A percentile compares a stretch with the other conserved stretches of the same genome.
Conservation (phyloP, 2,888 invertebrate genomes). For the Brachyptera risi region DNA sequence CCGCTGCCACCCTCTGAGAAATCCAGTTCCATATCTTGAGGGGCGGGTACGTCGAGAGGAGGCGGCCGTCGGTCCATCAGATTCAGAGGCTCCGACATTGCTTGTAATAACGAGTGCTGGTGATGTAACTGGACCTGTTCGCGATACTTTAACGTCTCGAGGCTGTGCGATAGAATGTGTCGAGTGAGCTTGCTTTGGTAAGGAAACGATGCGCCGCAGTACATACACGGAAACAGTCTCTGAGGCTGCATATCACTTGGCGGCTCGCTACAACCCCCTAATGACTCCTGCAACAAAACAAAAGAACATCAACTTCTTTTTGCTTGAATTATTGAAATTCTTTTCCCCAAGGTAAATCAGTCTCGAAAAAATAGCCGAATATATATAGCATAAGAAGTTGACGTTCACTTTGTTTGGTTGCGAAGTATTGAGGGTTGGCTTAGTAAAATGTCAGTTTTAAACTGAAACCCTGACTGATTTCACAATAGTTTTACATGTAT, state of each 20-base stretch:
- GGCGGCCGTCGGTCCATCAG: conserved; percentile 41
- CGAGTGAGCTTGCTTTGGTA: conserved; percentile 88
- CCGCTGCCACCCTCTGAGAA: conserved; percentile 54
- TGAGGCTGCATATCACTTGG: conserved; percentile 50
- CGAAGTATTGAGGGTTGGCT: conserved; percentile 38
- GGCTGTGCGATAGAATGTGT: conserved; percentile 83
- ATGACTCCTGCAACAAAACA: conserved; percentile 89
- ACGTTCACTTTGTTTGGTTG: conserved; percentile 78
- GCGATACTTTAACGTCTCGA: conserved; percentile 82
- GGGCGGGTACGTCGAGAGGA: conserved; percentile 34
- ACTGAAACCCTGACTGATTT: conserved; percentile 16
- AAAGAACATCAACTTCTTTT: conserved; percentile 91
- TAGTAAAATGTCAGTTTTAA: too few relatives aligned
- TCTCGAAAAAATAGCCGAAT: conserved; percentile 24
- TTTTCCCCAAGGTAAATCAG: conserved; percentile 21
- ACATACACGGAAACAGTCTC: conserved; percentile 75
- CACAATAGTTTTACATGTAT: conserved; percentile 25
- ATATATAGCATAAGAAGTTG: conserved; percentile 67
- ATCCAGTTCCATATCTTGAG: conserved; percentile 31
- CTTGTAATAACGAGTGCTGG: conserved; percentile 47
- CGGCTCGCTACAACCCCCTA: conserved; percentile 62
- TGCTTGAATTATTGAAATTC: conserved; percentile 37
- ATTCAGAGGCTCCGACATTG: conserved; percentile 37
- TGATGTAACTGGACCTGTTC: conserved; percentile 60
- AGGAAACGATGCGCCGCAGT: conserved; percentile 84